Base-by-base conservation (phyloP, 2,113 vertebrate genomes). In the Pampusana beccarii region DNA sequence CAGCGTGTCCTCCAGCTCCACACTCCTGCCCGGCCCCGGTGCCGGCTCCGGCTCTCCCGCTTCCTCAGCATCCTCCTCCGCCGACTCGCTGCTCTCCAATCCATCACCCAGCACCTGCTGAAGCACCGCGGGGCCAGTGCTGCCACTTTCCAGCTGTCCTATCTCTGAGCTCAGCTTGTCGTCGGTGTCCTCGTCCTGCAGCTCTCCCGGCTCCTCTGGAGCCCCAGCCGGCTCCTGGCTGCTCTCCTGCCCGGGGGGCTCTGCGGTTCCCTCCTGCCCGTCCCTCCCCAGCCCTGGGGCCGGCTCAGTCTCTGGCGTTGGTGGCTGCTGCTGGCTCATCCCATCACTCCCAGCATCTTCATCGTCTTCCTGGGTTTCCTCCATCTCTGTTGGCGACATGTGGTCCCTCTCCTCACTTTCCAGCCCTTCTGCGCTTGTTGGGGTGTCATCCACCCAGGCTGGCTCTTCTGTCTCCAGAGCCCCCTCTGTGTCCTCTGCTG, bases 1-100 rank as follows among this genome's bases (percentile, higher is more conserved):
- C 53, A 98, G 95, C 0, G 97, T 98, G 54, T 98, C 98, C 83
- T 97, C 98, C 44, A 98, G 92, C 33, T 95, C 94, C 44, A 94
- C 42, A 7, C 31, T 74, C 28, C 67, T 72, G 70, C 82, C 51
- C 0, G 1, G 51, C 62, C 67, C 90, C 0, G 1, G 1, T 1
- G 85, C 78, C 2, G 25, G 34, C 46, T 95, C 96, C 2, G 70
- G 69, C 25, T 90, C 92, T 34, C 83, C 66, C 9, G 6, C 46
- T 6, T 29, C 56, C 24, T 65, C 54, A 4, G 19, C 46, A 3
- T 44, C 70, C 46, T 78, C 86, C 36, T 65, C 86, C 2, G 0
- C 51, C 28, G 3, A 7, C 51, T 71, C 66, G 1, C 31, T 12
- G 1, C 58, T 29, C 44, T 46, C 70, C 1, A 1, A 2, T 1